A percentile compares a stretch with the other conserved stretches of the same genome.
phyloP scores from a whole-genome alignment of 64 coral and sea anemone genomes.

The Pocillopora verrucosa region DNA sequence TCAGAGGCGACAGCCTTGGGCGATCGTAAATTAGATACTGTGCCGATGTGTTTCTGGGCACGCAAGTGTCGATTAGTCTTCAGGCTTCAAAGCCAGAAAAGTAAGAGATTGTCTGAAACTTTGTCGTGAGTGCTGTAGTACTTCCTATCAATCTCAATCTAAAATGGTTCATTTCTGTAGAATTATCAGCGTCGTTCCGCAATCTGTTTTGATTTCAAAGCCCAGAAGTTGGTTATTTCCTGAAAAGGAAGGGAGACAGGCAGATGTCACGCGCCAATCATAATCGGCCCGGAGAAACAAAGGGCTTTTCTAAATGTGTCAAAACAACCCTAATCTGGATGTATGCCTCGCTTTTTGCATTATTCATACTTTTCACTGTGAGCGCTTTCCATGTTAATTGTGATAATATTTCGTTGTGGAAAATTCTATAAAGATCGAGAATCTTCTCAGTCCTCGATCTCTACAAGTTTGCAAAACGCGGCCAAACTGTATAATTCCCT shows the following conservation, averaged over 20 bases:
- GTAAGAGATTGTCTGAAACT: too few relatives aligned
- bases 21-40: neutral
- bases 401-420: slow-evolving; percentile 1
- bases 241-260: slow-evolving; percentile 13
- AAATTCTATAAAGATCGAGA: neutral
- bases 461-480: neutral
- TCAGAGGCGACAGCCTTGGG: slow-evolving; percentile 12
- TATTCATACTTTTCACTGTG: slow-evolving; percentile 7
- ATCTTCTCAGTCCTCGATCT: neutral
- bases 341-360: slow-evolving; percentile 26
- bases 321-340: slow-evolving; percentile 30
- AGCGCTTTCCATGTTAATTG: neutral
- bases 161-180: neutral
- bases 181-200: neutral
- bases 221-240: neutral
- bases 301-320: slow-evolving; percentile 21
- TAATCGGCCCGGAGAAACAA: slow-evolving; percentile 15
- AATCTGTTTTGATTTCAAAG: neutral
- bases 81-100: neutral
- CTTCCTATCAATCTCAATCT: neutral
- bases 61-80: slow-evolving; percentile 64
- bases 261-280: slow-evolving; percentile 48
- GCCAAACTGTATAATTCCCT: neutral
- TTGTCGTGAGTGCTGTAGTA: too few relatives aligned
- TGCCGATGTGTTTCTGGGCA: slow-evolving; percentile 26